A percentile compares a stretch with the other conserved stretches of the same genome.
These are phyloP conservation scores for Nephrotoma guestfalica DNA, from an alignment of 2,888 invertebrate species.

Conservation along the genomic window DNA sequence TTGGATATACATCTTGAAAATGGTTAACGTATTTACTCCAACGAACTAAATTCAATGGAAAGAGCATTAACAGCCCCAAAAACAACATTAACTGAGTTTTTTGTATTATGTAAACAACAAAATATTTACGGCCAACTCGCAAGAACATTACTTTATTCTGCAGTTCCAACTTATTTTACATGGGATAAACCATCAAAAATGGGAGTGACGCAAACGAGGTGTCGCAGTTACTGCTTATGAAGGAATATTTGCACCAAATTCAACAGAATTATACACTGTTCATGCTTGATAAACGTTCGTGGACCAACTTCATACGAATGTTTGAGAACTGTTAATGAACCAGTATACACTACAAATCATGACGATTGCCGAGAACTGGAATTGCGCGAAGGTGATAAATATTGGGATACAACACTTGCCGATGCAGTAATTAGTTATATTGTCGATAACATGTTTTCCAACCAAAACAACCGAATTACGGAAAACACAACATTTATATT, in stretches of 20 bases:
- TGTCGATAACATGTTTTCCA: slow-evolving; percentile 5
- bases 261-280: slow-evolving; percentile 21
- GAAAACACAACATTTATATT: too few relatives aligned
- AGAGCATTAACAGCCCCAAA: slow-evolving; percentile 12
- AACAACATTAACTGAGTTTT: slow-evolving; percentile 22
- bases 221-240: slow-evolving; percentile 13
- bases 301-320: too few relatives aligned
- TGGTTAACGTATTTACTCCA: too few relatives aligned
- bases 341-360: too few relatives aligned
- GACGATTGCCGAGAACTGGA: too few relatives aligned
- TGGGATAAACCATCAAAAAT: slow-evolving; percentile 20
- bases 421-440: too few relatives aligned
- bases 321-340: too few relatives aligned
- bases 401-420: too few relatives aligned
- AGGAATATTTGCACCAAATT: slow-evolving; percentile 17
- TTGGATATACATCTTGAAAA: too few relatives aligned
- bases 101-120: slow-evolving; percentile 19
- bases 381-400: too few relatives aligned
- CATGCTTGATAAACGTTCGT: slow-evolving; percentile 21
- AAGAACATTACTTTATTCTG: slow-evolving; percentile 19
- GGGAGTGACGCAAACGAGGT: slow-evolving; percentile 17
- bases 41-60: too few relatives aligned
- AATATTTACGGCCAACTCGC: slow-evolving; percentile 13
- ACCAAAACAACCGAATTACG: too few relatives aligned
- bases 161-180: slow-evolving; percentile 20